Evolutionary conservation across 2,888 invertebrate genomes (phyloP), one percentile per base, ranked within the genome.

Genomic region (Perithous albicinctus): DNA sequence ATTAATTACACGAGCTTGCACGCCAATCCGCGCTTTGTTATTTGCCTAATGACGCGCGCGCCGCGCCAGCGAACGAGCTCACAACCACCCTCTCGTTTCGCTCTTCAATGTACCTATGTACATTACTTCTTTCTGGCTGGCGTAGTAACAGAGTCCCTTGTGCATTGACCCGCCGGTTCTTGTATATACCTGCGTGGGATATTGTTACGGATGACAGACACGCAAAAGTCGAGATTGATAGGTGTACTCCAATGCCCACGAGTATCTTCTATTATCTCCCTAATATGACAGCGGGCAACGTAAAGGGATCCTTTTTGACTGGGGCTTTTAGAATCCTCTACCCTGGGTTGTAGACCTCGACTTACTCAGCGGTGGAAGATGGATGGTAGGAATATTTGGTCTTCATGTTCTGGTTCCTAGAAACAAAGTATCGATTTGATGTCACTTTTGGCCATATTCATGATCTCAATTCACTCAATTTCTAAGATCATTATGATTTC

Each of bases 1-100:
- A 70, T 70, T 41, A 56, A 70, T 70, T 70, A 70, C 69, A 56
- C 69, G 26, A 54, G 69, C 54, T 56, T 26, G 69, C 26, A 20
- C 23, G 69, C 69, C 69, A 18, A 70, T 70, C 54, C 69, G 54
- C 69, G 69, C 41, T 56, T 70, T 56, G 69, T 70, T 70, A 70
- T 70, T 70, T 70, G 41, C 54, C 69, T 70, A 70, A 70, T 70
- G 69, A 56, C 38, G 38, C 54, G 69, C 41, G 38, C n/a, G 6
- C 41, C 41, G 38, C n/a, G 69, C 56, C 54, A 26, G 23, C 32
- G 67, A 67, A 51, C 67, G 48, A 46, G 26, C 20, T 5, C 26
- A 29, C 46, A 43, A 38, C 35, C 23, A 20, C 18, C 18, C 29
- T 54, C 41, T 35, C 69, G 18, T 70, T 54, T 15, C 23, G 15